Evolutionary conservation across 2,888 invertebrate species (phyloP).

Genomic region (Pelosia muscerda): DNA sequence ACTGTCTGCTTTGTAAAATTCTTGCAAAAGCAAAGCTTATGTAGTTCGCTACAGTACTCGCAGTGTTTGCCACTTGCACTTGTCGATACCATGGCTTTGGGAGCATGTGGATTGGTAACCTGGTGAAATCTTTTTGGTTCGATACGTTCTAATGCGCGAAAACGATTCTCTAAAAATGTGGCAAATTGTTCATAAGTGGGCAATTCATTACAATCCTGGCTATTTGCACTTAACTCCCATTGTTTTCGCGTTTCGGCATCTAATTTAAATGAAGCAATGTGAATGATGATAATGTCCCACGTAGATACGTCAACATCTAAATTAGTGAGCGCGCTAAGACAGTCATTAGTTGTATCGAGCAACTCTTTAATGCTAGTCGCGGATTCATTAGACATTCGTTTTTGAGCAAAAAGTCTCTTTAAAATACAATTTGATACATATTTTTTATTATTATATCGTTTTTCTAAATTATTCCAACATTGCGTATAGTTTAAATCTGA

Average conservation of each 20-base stretch:
- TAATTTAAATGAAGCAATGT: no score
- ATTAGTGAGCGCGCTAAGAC: not conserved
- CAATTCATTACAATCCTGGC: not conserved
- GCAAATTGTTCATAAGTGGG: not conserved
- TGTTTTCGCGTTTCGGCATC: no score
- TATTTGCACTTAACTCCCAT: not conserved
- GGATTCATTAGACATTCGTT: not conserved
- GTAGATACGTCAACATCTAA: not conserved
- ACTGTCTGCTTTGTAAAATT: no score
- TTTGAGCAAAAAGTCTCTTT: not conserved
- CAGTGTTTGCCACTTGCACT: not conserved
- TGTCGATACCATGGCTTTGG: not conserved
- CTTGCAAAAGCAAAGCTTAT: no score
- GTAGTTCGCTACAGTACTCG: no score
- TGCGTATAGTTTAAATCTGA: not conserved
- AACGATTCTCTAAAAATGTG: not conserved
- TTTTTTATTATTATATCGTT: not conserved
- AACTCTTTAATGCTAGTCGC: not conserved
- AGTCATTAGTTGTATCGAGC: not conserved
- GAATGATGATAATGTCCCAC: no score
- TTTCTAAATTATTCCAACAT: not conserved
- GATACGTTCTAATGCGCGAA: not conserved
- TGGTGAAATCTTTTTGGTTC: not conserved
- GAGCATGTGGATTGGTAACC: not conserved
- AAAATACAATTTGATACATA: not conserved